Percentiles rank a stretch among this genome's conserved stretches.
Conservation (phyloP, 35 echinoderm and acorn worm species). For the Strongylocentrotus purpuratus region DNA sequence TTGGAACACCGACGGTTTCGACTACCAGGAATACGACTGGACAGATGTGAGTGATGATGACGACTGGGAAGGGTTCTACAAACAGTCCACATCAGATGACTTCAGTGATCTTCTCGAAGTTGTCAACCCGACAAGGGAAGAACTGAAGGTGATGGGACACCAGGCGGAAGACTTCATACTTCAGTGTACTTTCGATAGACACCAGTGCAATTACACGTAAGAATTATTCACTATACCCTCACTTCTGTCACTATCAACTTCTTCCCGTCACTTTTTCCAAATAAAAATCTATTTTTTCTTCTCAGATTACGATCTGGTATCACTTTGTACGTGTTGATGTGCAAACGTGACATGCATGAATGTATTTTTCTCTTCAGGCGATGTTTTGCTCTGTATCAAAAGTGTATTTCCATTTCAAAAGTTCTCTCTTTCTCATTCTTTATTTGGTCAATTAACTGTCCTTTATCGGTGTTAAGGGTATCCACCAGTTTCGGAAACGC, state of each 20-base stretch:
- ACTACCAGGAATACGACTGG: conserved; percentile 59
- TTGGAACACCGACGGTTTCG: conserved; percentile 59
- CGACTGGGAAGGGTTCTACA: conserved; percentile 88
- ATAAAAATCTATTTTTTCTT: neutral
- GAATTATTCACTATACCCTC: neutral
- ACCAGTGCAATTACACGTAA: conserved; percentile 64
- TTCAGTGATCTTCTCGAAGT: conserved; percentile 78
- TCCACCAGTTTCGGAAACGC: too few relatives aligned
- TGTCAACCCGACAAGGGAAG: conserved; percentile 54
- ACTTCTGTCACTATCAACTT: neutral
- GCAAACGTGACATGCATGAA: too few relatives aligned
- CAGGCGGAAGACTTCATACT: conserved; percentile 69
- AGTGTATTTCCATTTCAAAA: too few relatives aligned
- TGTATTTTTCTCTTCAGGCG: too few relatives aligned
- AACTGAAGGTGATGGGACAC: conserved; percentile 57
- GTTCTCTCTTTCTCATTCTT: too few relatives aligned
- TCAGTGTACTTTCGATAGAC: conserved; percentile 72
- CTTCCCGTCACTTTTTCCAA: neutral
- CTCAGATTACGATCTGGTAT: too few relatives aligned
- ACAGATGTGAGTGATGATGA: conserved; percentile 59
- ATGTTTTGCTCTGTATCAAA: too few relatives aligned
- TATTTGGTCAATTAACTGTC: too few relatives aligned
- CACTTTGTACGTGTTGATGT: too few relatives aligned
- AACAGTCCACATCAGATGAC: conserved; percentile 69
- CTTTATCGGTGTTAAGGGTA: too few relatives aligned